Base-by-base conservation (phyloP, 2,888 invertebrate species). In the Ischnus inquisitorius region DNA sequence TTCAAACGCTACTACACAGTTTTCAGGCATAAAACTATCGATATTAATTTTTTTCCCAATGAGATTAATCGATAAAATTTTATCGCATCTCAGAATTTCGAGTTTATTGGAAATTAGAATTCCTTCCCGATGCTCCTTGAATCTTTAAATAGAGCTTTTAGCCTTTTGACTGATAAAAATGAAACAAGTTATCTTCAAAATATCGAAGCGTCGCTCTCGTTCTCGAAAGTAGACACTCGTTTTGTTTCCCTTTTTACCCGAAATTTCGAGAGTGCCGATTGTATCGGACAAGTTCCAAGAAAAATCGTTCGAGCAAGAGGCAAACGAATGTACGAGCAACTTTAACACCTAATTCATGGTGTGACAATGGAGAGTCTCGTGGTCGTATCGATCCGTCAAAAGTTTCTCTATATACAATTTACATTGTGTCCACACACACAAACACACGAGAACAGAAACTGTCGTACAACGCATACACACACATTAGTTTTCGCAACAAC, bases 311-410 rank as follows among this genome's bases (percentile, higher is more conserved):
- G 48, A 25, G 72, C 74, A 74, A 78, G 68, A 74, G 68, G 71
- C 67, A 51, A 80, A 78, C 74, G 81, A 81, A 81, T 74, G 74
- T 67, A 60, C 41, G 76, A 3, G 19, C 19, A 64, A 41, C 34
- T 77, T 64, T 48, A 64, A 72, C 64, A 62, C 19, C 28, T 43
- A 51, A 77, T 48, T 65, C 43, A 71, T 46, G 28, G 64, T 71
- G 22, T 39, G 48, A 82, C 60, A 68, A 77, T 48, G 43, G 34
- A 62, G 54, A 77, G 60, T 51, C 60, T 72, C 76, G 72, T 62
- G 67, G 43, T 79, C 71, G 71, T 14, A 76, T 76, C 71, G 79
- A 79, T 79, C 67, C 71, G 54, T 79, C 65, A 67, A 72, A 71
- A 46, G 22, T n/a, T 80, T 68, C 39, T 80, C 72, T 19, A 28